These are phyloP conservation scores for Tenthredo distinguenda DNA, from an alignment of 2,888 invertebrate species.

Conservation along the genomic window DNA sequence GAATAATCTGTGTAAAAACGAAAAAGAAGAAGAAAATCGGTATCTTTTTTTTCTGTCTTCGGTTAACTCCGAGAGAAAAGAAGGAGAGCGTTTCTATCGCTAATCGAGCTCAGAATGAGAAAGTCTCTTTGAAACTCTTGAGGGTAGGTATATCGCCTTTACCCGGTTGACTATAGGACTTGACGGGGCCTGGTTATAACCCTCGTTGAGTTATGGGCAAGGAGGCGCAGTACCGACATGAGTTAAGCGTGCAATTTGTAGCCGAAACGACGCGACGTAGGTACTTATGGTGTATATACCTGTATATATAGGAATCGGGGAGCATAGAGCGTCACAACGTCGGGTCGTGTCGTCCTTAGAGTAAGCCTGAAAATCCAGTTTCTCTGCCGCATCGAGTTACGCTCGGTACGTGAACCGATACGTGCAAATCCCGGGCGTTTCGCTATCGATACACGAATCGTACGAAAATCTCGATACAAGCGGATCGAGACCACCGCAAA, in stretches of 20 bases:
- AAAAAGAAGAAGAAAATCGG: not conserved
- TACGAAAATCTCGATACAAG: not conserved
- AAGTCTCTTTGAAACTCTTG: not conserved
- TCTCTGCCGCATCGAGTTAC: constrained; percentile 23
- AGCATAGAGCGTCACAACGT: not conserved
- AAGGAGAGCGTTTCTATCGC: not conserved
- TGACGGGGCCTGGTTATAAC: not conserved
- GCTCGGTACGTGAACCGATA: constrained; percentile 23
- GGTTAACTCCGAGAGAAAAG: not conserved
- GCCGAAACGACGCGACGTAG: constrained; percentile 2
- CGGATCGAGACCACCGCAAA: not conserved
- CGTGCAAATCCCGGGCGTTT: not conserved
- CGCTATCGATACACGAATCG: constrained; percentile 6
- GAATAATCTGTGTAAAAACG: not conserved
- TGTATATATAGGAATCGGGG: not conserved
- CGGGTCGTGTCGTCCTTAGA: not conserved
- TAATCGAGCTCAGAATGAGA: not conserved
- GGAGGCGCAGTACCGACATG: not conserved
- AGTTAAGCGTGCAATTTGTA: constrained; percentile 46
- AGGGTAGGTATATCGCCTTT: not conserved
- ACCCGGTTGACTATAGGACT: not conserved
- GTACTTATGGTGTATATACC: not conserved
- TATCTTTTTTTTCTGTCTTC: not conserved
- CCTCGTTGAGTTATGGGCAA: constrained; percentile 12
- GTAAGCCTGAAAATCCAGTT: constrained; percentile 40